Conservation (phyloP, 2,888 invertebrate species). For the Smittia aterrima region DNA sequence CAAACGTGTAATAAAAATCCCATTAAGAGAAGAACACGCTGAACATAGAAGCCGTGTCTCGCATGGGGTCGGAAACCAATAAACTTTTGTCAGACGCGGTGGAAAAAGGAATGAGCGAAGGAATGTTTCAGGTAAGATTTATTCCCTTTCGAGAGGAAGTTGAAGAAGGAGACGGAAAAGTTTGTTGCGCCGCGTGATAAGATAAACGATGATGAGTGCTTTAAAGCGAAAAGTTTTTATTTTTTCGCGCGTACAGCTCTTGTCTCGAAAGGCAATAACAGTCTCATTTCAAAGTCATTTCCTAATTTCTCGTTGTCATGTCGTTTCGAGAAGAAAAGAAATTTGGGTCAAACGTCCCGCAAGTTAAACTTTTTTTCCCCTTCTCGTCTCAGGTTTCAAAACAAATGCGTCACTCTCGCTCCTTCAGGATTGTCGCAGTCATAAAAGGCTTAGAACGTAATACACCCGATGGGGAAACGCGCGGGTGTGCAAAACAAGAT, state of each 20-base stretch:
- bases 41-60: neutral
- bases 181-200: slow-evolving; percentile 16
- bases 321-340: no score
- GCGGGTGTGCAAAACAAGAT: slow-evolving; percentile 27
- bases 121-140: neutral
- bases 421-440: neutral
- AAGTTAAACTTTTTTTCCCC: neutral
- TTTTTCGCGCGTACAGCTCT: neutral
- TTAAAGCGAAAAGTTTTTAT: neutral
- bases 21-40: slow-evolving; percentile 21
- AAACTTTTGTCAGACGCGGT: slow-evolving; percentile 18
- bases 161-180: neutral
- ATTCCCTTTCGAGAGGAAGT: neutral
- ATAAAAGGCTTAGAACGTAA: neutral
- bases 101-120: neutral
- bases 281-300: neutral
- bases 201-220: slow-evolving; percentile 27
- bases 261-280: neutral
- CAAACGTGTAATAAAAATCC: slow-evolving; percentile 39
- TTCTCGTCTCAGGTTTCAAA: neutral
- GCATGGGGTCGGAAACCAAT: slow-evolving; percentile 29
- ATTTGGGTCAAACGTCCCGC: neutral
- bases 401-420: no score
- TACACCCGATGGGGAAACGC: neutral
- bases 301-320: no score